Evolutionary conservation across 2,113 vertebrate genomes (phyloP).

Genomic region (Cephalopholis sonnerati): DNA sequence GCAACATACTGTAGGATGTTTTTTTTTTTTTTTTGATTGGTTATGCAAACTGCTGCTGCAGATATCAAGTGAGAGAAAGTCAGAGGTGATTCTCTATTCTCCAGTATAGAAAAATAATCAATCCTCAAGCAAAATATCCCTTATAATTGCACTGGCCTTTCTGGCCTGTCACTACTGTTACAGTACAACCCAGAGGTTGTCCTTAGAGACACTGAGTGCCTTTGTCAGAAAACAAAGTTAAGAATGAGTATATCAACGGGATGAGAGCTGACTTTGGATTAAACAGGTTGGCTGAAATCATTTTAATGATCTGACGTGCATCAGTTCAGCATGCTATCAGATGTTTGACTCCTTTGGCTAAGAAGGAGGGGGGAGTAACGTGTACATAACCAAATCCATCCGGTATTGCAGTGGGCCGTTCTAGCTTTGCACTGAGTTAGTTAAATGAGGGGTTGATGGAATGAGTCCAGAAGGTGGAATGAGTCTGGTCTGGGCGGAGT

Average conservation of each 20-base stretch:
- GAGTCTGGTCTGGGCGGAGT: conserved; percentile 10
- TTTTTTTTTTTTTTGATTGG: conserved; percentile 31
- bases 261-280: conserved; percentile 63
- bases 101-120: conserved; percentile 72
- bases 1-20: conserved; percentile 26
- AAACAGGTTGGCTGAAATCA: conserved; percentile 44
- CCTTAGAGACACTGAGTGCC: conserved; percentile 53
- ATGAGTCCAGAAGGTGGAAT: conserved; percentile 51
- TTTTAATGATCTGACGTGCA: conserved; percentile 39
- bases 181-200: conserved; percentile 45
- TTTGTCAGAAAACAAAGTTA: conserved; percentile 38
- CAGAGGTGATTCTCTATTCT: conserved; percentile 43
- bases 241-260: conserved; percentile 18
- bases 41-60: conserved; percentile 53
- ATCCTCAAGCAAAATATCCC: conserved; percentile 70
- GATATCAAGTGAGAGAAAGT: conserved; percentile 55
- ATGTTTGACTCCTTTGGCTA: conserved; percentile 44
- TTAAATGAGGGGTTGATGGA: conserved; percentile 38
- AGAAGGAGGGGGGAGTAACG: conserved; percentile 16
- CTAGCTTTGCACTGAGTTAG: neutral
- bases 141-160: conserved; percentile 79
- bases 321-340: conserved; percentile 43
- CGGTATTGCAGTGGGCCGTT: conserved; percentile 49
- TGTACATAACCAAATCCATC: conserved; percentile 17
- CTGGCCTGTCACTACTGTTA: conserved; percentile 58